Base-by-base conservation (phyloP, 2,888 invertebrate genomes). In the Aethes cnicana region DNA sequence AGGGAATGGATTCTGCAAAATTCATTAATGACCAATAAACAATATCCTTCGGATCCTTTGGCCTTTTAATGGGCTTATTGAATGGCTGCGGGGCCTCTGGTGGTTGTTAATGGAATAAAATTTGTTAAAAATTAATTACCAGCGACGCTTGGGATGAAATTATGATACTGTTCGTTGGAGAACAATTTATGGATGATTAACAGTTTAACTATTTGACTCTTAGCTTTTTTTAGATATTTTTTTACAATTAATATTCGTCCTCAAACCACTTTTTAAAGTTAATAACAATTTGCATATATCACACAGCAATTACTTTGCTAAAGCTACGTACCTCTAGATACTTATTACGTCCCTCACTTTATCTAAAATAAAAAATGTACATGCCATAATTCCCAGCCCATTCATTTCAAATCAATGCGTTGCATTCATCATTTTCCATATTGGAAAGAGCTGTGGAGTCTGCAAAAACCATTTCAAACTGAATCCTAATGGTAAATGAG, bases 401-500 rank as follows among this genome's bases (percentile, higher is more conserved):
- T 12, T 32, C 16, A 39, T 16, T 18, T 33, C 9, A 11, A 12
- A 11, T 1, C n/a, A 4, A n/a, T 21, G 25, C 28, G 11, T 1
- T 48, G 41, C 47, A 41, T 48, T 48, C 32, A 33, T 14, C 41
- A 18, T n/a, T 20, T 41, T 33, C 17, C 41, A 23, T 41, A 32
- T 33, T 48, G 25, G 33, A 48, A 44, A 41, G 41, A 41, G 25
- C 44, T 30, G 16, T 39, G 26, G 16, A 37, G 21, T 36, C 35
- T 23, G 21, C 12, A 49, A 33, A 48, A 33, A 49, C 25, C 28
- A 28, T 42, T 48, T 26, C 49, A 35, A 17, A 25, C 36, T 20
- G 26, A 16, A 47, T 54, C 56, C 55, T 61, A 61, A 64, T 74
- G 66, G 69, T 65, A 68, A 72, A 67, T 72, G 73, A 74, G 74